Percentiles rank a stretch among this genome's conserved stretches.
These are phyloP conservation scores for Rousettus madagascariensis DNA, from an alignment of 2,797 vertebrate species.

Conservation along the genomic window DNA sequence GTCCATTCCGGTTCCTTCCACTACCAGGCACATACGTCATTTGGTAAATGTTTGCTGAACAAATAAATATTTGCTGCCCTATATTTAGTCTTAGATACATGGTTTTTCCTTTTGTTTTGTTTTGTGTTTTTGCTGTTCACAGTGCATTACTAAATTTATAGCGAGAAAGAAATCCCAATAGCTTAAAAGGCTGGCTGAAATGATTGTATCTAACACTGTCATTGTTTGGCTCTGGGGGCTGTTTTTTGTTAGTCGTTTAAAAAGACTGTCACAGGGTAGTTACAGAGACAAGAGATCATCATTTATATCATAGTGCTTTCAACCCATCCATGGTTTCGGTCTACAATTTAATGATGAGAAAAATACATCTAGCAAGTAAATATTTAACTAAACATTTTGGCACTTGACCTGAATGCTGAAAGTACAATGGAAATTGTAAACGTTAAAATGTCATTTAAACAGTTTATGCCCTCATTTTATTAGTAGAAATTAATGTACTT, in stretches of 20 bases:
- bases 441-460: background rate
- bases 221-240: slow-evolving; percentile 3
- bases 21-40: background rate
- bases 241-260: slow-evolving; percentile 57
- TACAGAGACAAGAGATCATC: slow-evolving; percentile 53
- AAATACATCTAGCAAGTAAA: slow-evolving; percentile 57
- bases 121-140: slow-evolving; percentile 29
- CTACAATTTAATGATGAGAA: slow-evolving; percentile 59
- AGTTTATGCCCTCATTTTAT: background rate
- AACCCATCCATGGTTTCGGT: background rate
- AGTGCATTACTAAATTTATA: slow-evolving; percentile 34
- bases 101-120: background rate
- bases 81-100: background rate
- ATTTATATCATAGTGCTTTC: slow-evolving; percentile 60
- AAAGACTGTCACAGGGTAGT: slow-evolving; percentile 18
- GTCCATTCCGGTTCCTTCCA: background rate
- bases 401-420: background rate
- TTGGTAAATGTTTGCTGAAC: background rate
- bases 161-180: background rate
- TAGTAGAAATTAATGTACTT: slow-evolving; percentile 23
- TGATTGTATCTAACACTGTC: background rate
- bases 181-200: background rate
- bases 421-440: background rate
- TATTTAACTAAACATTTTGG: slow-evolving; percentile 44
- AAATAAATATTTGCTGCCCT: background rate